Percentiles rank a stretch among this genome's conserved stretches.
Evolutionary conservation across 2,888 invertebrate species (phyloP).

Genomic region (Zootermopsis nevadensis): DNA sequence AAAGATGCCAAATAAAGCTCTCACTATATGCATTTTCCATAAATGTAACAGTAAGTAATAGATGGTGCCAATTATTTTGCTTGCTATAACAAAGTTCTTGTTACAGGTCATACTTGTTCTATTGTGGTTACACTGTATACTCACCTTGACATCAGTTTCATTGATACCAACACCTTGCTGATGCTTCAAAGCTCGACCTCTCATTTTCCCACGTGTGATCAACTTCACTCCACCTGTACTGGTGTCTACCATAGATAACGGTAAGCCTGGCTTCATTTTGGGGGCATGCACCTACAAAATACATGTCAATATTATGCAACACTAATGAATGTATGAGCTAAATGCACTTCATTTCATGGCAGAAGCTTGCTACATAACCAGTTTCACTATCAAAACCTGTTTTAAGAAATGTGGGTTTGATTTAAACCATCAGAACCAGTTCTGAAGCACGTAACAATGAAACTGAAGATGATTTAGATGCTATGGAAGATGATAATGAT

Average conservation of each 20-base stretch:
- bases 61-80: too few species aligned
- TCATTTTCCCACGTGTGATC: conserved; percentile 61
- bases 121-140: not conserved
- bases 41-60: too few species aligned
- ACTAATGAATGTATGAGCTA: not conserved
- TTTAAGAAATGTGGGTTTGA: not conserved
- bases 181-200: conserved; percentile 58
- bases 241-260: conserved; percentile 3
- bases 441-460: too few species aligned
- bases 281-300: conserved; percentile 31
- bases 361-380: not conserved
- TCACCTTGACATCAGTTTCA: conserved; percentile 71
- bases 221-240: conserved; percentile 5
- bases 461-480: too few species aligned
- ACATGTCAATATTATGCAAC: not conserved
- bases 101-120: not conserved
- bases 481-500: too few species aligned
- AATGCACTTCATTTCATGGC: not conserved
- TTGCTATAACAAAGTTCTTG: too few species aligned
- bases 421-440: too few species aligned
- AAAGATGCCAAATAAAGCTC: too few species aligned
- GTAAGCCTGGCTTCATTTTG: conserved; percentile 23
- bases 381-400: not conserved
- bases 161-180: conserved; percentile 69
- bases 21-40: too few species aligned